Evolutionary conservation across 2,888 invertebrate genomes (phyloP).

Genomic region (Dynastes hyllus): DNA sequence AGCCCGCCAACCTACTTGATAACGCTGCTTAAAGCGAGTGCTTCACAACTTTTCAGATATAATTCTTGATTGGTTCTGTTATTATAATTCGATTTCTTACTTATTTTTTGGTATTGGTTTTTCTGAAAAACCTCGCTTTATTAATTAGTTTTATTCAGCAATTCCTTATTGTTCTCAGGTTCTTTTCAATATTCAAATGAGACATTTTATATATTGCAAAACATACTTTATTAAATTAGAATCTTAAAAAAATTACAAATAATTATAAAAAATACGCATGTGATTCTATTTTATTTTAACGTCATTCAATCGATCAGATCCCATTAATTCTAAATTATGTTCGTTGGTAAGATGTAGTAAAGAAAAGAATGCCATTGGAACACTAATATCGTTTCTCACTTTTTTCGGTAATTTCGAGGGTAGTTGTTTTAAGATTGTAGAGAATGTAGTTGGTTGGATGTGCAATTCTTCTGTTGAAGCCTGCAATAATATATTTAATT

Average conservation of each 20-base stretch:
- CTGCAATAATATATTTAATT: neutral
- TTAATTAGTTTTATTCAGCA: too few species aligned
- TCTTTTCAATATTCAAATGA: too few species aligned
- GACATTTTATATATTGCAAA: too few species aligned
- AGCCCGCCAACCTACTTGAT: too few species aligned
- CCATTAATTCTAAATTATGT: slow-evolving; percentile 75
- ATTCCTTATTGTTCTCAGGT: too few species aligned
- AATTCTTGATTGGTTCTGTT: too few species aligned
- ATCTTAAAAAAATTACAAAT: neutral
- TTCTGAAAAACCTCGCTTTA: too few species aligned
- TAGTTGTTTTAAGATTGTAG: neutral
- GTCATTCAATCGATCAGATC: neutral
- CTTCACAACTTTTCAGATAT: too few species aligned
- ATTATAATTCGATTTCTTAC: too few species aligned
- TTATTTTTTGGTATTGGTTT: too few species aligned
- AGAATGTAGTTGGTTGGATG: neutral
- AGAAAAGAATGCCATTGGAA: slow-evolving; percentile 86
- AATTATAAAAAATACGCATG: neutral
- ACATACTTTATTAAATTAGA: too few species aligned
- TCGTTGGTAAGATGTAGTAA: slow-evolving; percentile 91
- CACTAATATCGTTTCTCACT: slow-evolving; percentile 83
- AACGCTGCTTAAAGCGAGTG: too few species aligned
- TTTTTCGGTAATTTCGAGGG: slow-evolving; percentile 72
- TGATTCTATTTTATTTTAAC: neutral
- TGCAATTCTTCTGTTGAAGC: neutral